These are phyloP conservation scores for Bradypodion pumilum DNA, from an alignment of 2,797 vertebrate species.

Conservation along the genomic window DNA sequence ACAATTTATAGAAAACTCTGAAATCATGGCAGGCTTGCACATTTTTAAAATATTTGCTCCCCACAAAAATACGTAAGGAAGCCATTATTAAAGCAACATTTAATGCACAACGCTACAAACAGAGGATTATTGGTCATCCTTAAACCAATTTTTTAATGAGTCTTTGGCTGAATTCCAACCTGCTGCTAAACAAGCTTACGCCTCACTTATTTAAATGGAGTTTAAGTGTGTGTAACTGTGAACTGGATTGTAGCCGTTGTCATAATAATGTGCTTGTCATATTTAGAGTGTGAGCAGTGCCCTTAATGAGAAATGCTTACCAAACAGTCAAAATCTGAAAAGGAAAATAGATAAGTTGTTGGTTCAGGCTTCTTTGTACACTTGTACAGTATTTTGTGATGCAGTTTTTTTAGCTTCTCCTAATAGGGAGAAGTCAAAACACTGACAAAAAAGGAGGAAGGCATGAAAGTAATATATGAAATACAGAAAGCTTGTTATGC, in stretches of 20 bases:
- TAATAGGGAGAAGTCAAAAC: not conserved
- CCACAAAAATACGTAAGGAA: not conserved
- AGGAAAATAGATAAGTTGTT: not conserved
- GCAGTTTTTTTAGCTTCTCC: not conserved
- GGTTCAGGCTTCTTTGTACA: not conserved
- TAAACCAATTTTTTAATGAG: conserved; percentile 28
- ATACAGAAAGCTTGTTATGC: not conserved
- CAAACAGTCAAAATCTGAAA: not conserved
- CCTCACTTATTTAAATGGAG: conserved; percentile 36
- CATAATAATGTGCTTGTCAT: not conserved
- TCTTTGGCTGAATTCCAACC: conserved; percentile 16
- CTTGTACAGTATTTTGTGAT: not conserved
- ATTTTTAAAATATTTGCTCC: not conserved
- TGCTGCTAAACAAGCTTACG: conserved; percentile 22
- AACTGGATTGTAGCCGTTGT: conserved; percentile 30
- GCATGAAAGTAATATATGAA: not conserved
- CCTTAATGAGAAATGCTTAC: not conserved
- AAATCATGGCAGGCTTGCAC: not conserved
- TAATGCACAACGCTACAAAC: not conserved
- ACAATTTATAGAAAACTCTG: not conserved
- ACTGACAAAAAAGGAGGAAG: not conserved
- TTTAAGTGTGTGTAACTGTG: conserved; percentile 27
- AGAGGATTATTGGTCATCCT: not conserved
- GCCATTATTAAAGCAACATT: conserved; percentile 16
- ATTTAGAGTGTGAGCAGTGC: not conserved